phyloP scores from a whole-genome alignment of 1,140 invertebrate species.

The Listronotus bonariensis region DNA sequence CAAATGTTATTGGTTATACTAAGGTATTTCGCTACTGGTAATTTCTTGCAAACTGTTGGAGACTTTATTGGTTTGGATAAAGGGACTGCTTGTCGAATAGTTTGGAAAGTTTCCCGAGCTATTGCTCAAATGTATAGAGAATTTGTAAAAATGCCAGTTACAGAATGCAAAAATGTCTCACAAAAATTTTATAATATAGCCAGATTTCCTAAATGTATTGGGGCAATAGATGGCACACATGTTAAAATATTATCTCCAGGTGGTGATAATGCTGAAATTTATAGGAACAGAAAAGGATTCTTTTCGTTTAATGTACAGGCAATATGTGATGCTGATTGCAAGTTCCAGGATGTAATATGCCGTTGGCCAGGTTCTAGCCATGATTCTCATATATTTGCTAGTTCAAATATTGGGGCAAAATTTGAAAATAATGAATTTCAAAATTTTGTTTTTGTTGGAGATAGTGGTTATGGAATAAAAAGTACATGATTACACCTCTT shows the following conservation, averaged over 20 bases:
- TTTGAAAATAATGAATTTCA: slow-evolving; percentile 5
- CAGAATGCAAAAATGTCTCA: slow-evolving; percentile 34
- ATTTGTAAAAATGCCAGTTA: slow-evolving; percentile 44
- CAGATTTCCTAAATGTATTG: slow-evolving; percentile 48
- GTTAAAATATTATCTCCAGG: slow-evolving; percentile 37
- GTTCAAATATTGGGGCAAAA: slow-evolving; percentile 23
- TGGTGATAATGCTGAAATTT: slow-evolving; percentile 49
- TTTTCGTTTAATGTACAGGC: slow-evolving; percentile 55
- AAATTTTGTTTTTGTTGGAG: not conserved
- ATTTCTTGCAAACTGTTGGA: slow-evolving; percentile 14
- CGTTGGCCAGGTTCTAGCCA: slow-evolving; percentile 53
- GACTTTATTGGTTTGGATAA: slow-evolving; percentile 28
- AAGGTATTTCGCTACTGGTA: slow-evolving; percentile 24
- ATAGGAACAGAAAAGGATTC: slow-evolving; percentile 37
- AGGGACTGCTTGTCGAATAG: slow-evolving; percentile 14
- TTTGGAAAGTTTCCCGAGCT: slow-evolving; percentile 11
- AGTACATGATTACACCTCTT: slow-evolving; percentile 41
- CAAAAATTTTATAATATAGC: slow-evolving; percentile 42
- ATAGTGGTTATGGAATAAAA: slow-evolving; percentile 1
- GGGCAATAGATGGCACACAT: slow-evolving; percentile 51
- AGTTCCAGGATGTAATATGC: slow-evolving; percentile 49
- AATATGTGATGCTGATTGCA: slow-evolving; percentile 42
- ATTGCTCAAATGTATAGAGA: not conserved
- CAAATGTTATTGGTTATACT: slow-evolving; percentile 13
- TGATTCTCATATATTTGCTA: slow-evolving; percentile 52